These are phyloP conservation scores for Corydoras maculifer DNA, from an alignment of 2,113 vertebrate species.

Conservation along the genomic window DNA sequence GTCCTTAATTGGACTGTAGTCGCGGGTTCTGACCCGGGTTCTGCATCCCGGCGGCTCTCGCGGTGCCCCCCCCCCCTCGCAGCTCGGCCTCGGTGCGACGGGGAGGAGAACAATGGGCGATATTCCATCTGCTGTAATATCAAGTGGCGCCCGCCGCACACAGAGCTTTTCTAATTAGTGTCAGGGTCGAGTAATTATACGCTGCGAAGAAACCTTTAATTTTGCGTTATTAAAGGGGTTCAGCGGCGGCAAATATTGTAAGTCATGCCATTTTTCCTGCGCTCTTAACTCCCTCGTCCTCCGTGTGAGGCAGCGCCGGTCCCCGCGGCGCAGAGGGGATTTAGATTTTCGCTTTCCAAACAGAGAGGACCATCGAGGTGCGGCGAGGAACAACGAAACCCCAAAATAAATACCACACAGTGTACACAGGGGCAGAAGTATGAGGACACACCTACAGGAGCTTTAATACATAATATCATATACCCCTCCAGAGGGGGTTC, in stretches of 20 bases:
- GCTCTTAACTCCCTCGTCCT: not conserved
- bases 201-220: conserved; percentile 54
- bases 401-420: too few species aligned
- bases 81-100: conserved; percentile 1
- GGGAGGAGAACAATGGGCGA: conserved; percentile 34
- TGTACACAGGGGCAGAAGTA: too few species aligned
- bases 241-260: conserved; percentile 13
- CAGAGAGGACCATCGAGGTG: too few species aligned
- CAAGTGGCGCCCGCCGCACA: conserved; percentile 44
- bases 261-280: conserved; percentile 18
- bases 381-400: too few species aligned
- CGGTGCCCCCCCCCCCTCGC: not conserved
- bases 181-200: conserved; percentile 58
- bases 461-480: too few species aligned
- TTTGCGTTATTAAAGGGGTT: conserved; percentile 47
- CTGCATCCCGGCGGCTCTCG: not conserved
- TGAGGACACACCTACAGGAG: too few species aligned
- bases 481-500: too few species aligned
- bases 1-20: not conserved
- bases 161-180: conserved; percentile 56
- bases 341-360: conserved; percentile 16
- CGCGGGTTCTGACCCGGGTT: conserved; percentile 1
- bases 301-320: not conserved
- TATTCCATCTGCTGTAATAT: conserved; percentile 48
- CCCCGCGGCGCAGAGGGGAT: conserved; percentile 39